Conservation (phyloP, 2,888 invertebrate species). For the Phortica magna region DNA sequence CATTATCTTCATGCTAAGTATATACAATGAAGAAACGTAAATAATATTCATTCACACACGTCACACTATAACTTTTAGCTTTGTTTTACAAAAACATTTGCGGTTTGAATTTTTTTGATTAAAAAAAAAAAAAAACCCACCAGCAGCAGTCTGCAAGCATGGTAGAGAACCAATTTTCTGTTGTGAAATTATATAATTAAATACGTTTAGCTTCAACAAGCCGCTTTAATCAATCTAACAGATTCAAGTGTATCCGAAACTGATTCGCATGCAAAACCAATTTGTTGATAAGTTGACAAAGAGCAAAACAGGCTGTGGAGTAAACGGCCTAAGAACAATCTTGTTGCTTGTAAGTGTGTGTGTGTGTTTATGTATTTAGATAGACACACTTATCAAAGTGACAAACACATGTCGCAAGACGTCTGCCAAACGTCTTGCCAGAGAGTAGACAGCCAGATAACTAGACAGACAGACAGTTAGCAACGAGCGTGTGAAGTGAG, state of each 20-base stretch:
- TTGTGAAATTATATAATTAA: neutral
- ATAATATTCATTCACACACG: no score
- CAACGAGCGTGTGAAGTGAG: neutral
- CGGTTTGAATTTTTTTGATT: no score
- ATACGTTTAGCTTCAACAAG: neutral
- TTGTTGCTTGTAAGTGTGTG: neutral
- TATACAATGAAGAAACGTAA: no score
- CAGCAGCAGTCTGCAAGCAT: neutral
- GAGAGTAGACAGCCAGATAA: neutral
- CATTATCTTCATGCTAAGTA: no score
- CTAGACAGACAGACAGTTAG: neutral
- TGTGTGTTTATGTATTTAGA: neutral
- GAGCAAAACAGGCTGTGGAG: conserved; percentile 21
- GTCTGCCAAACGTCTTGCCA: conserved; percentile 37
- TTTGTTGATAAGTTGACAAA: conserved; percentile 43
- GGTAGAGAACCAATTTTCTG: no score
- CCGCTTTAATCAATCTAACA: neutral
- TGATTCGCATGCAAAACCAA: conserved; percentile 13
- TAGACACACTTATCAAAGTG: conserved; percentile 34
- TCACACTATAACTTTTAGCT: no score
- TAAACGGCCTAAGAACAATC: neutral
- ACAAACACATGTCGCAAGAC: conserved; percentile 36
- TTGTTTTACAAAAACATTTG: no score
- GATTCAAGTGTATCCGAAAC: neutral
- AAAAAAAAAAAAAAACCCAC: no score